Percentiles rank a stretch among this genome's conserved stretches.
Evolutionary conservation across 2,888 invertebrate genomes (phyloP).

Genomic region (Petrophora chlorosata): DNA sequence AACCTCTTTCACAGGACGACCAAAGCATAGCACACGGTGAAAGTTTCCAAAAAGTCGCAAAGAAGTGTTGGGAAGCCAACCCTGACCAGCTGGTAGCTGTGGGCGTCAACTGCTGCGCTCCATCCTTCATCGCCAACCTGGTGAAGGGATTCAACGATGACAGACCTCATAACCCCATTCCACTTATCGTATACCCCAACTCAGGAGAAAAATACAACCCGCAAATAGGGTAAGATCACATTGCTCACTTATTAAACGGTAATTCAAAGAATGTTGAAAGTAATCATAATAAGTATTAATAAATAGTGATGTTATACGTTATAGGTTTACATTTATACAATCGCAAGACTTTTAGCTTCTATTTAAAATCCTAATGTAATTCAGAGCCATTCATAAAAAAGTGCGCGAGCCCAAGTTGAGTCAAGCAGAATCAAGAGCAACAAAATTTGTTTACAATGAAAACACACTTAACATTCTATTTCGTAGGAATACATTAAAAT

Average conservation of each 20-base stretch:
- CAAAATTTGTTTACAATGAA: not conserved
- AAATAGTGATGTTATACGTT: too few relatives aligned
- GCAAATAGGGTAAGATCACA: constrained; percentile 83
- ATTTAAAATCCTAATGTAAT: too few relatives aligned
- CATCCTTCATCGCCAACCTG: constrained; percentile 69
- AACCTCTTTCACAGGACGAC: constrained; percentile 62
- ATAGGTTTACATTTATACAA: too few relatives aligned
- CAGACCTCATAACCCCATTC: constrained; percentile 82
- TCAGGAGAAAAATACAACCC: constrained; percentile 93
- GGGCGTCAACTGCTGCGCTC: constrained; percentile 93
- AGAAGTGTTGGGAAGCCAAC: constrained; percentile 89
- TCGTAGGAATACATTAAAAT: constrained; percentile 24
- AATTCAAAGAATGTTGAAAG: too few relatives aligned
- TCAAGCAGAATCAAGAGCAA: not conserved
- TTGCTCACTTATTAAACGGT: not conserved
- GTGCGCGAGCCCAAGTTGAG: too few relatives aligned
- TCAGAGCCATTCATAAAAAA: too few relatives aligned
- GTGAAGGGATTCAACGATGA: constrained; percentile 78
- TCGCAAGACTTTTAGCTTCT: too few relatives aligned
- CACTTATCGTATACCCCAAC: constrained; percentile 95
- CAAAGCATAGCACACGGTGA: constrained; percentile 91
- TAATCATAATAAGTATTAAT: too few relatives aligned
- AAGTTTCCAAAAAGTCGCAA: constrained; percentile 88
- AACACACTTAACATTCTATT: constrained; percentile 29
- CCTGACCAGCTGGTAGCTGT: constrained; percentile 89